Evolutionary conservation across 2,797 vertebrate species (phyloP), one percentile per base, ranked within the genome.

Genomic region (Pseudochirops corinnae): DNA sequence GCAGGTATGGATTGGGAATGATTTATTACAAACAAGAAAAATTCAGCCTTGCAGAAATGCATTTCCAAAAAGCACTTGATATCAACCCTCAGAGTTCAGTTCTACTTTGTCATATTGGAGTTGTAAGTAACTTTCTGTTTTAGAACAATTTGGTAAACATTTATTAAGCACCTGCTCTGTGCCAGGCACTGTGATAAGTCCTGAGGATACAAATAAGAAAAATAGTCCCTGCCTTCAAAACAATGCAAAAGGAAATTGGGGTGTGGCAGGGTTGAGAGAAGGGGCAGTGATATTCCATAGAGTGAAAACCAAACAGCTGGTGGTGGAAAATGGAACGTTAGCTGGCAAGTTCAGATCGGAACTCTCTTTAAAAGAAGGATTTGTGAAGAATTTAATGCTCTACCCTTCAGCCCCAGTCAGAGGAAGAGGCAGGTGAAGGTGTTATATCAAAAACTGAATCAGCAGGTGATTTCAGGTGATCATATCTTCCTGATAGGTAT

Each of bases 21-120:
- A 99, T 99, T 98, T 99, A 99, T 98, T 99, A 99, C 98, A 99
- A 99, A 97, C 99, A 99, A 98, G 99, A 99, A 98, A 99, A 99
- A 98, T 99, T 99, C 98, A 99, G 99, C 98, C 98, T 99, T 96
- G 99, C 99, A 90, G 99, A 99, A 98, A 99, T 99, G 98, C 99
- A 99, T 99, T 99, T 99, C 98, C 99, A 99, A 98, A 99, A 99
- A 98, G 99, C 99, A 93, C 99, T 99, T 98, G 99, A 99, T 98
- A 99, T 99, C 98, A 99, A 99, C 98, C 99, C 99, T 92, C 99
- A 99, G 98, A 99, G 99, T 98, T 99, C 99, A 7, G 99, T 99
- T 95, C 99, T 99, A 98, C 99, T 99, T 95, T 99, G 99, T 96
- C 99, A 99, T 98, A 99, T 99, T 50, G 99, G 99, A 98, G 99